Evolutionary conservation across 1,140 invertebrate genomes (phyloP), one percentile per base, ranked within the genome.

Genomic region (Trichogramma pretiosum): DNA sequence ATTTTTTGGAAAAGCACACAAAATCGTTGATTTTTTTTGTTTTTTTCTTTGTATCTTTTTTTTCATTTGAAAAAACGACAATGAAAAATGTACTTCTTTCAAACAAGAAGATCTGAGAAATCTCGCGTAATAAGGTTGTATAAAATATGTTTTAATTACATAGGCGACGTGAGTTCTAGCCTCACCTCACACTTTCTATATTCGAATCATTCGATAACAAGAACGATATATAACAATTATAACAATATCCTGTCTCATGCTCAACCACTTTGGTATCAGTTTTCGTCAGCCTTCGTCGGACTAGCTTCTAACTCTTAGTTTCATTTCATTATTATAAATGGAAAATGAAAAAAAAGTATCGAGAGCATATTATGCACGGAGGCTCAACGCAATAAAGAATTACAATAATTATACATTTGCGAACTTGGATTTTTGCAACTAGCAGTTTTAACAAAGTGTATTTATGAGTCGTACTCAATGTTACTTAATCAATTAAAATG

Each of bases 81-180:
- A 11, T 38, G 26, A 43, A 43, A 38, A 24, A 8, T 36, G 34
- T 48, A 46, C 34, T 24, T 39, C 52, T 48, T 49, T 53, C 34
- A 55, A 46, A 37, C 46, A 52, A 53, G 41, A 50, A 53, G 42
- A 48, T 47, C 50, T 59, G 46, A 53, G n/a, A n/a, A 56, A 50
- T 51, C 46, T 49, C 41, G 26, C 35, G 54, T 59, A 52, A 52
- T 50, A 60, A 50, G 56, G 55, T 53, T 58, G 56, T 65, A 67
- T 59, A 69, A 69, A 67, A 68, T 65, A 67, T 61, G 54, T 48
- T 55, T 52, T 60, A 56, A 55, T 63, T 48, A 57, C 42, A 55
- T 51, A 43, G 55, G 41, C 18, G 24, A 49, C 41, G 18, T 24
- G 41, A 49, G 41, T 45, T 8, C 21, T 50, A 50, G 36, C 36